Evolutionary conservation across 2,888 invertebrate species (phyloP).

Genomic region (Allolobophora icterica): DNA sequence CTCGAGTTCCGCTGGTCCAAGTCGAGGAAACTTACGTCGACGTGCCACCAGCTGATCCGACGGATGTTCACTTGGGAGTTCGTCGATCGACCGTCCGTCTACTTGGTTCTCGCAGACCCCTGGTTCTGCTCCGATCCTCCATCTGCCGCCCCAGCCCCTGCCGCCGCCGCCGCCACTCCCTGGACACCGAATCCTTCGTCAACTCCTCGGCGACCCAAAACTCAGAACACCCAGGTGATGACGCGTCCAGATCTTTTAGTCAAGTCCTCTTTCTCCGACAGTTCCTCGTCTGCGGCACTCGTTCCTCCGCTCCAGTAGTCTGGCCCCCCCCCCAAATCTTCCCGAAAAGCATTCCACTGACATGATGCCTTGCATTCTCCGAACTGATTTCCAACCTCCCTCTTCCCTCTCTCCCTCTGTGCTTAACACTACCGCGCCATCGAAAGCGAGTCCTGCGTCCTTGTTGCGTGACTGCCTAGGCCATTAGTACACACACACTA

Average conservation of each 20-base stretch:
- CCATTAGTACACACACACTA: background rate
- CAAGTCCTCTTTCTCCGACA: slow-evolving; percentile 24
- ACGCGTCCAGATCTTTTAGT: background rate
- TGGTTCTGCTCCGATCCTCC: slow-evolving; percentile 32
- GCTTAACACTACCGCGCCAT: background rate
- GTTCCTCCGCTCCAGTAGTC: background rate
- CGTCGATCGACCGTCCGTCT: slow-evolving; percentile 55
- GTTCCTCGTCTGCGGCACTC: background rate
- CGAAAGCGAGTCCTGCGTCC: background rate
- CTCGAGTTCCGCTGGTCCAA: slow-evolving; percentile 58
- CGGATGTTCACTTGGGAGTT: slow-evolving; percentile 57
- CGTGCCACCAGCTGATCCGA: slow-evolving; percentile 54
- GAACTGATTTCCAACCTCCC: background rate
- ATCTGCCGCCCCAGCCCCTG: background rate
- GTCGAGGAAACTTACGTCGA: slow-evolving; percentile 50
- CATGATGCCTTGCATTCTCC: background rate
- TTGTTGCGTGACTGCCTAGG: background rate
- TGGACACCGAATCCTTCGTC: background rate
- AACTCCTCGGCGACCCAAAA: background rate
- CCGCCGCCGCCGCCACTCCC: background rate
- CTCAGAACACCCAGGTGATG: background rate
- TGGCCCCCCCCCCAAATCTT: background rate
- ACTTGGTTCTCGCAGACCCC: slow-evolving; percentile 18
- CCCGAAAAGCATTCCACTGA: background rate
- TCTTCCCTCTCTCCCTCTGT: background rate